Evolutionary conservation across 2,797 vertebrate genomes (phyloP).

Genomic region (Coreius guichenoti): DNA sequence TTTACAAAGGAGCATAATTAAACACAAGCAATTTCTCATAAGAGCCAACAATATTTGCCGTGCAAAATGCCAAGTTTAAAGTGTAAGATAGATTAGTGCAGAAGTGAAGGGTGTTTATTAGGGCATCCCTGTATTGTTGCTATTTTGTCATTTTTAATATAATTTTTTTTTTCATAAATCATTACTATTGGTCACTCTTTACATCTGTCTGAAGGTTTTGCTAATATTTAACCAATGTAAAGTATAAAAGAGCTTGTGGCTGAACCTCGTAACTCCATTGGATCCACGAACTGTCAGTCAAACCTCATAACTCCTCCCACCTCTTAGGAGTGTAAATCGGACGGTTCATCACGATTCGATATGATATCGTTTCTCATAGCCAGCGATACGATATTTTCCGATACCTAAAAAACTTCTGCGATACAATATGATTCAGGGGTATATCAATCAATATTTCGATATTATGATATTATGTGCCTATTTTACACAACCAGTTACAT

Average conservation of each 20-base stretch:
- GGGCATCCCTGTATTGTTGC: not conserved
- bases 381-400: no score
- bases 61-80: not conserved
- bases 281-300: not conserved
- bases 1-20: not conserved
- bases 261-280: not conserved
- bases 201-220: not conserved
- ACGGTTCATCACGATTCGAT: no score
- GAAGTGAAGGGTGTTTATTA: not conserved
- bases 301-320: not conserved
- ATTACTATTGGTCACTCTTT: not conserved
- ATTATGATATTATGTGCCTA: no score
- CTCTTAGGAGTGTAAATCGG: no score
- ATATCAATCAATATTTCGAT: no score
- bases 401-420: no score
- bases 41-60: not conserved
- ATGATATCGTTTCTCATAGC: no score
- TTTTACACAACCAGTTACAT: no score
- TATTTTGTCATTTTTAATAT: not conserved
- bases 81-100: not conserved
- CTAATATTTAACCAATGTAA: not conserved
- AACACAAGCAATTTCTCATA: not conserved
- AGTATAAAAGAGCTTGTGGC: not conserved
- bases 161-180: not conserved
- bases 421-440: no score